Conservation (phyloP, 1,140 invertebrate genomes). For the Drosophila simulans region DNA sequence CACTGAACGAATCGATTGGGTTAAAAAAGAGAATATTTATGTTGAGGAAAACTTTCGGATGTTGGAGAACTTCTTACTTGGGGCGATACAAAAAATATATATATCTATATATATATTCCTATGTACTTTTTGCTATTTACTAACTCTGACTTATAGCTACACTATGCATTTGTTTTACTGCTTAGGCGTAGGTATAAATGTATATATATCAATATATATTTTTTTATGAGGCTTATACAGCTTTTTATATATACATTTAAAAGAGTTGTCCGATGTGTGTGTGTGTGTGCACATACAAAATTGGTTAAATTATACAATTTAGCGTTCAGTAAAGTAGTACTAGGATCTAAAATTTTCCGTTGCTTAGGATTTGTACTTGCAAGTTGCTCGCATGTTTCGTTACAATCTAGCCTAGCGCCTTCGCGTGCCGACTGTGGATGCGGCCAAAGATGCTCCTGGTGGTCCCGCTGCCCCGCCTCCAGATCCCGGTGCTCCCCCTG, state of each 20-base stretch:
- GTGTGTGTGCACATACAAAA: conserved; percentile 31
- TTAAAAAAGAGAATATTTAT: background rate
- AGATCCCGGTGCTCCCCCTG: background rate
- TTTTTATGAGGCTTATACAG: conserved; percentile 11
- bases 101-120: conserved; percentile 6
- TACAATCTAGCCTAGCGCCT: conserved; percentile 19
- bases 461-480: conserved; percentile 5
- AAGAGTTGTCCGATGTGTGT: conserved; percentile 5
- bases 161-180: conserved; percentile 31
- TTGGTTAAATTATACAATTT: conserved; percentile 2
- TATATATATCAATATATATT: background rate
- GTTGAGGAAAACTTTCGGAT: conserved; percentile 4
- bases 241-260: conserved; percentile 26
- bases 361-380: conserved; percentile 58
- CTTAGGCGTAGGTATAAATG: conserved; percentile 17
- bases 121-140: conserved; percentile 3
- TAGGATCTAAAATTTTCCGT: conserved; percentile 32
- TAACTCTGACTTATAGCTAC: conserved; percentile 21
- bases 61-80: conserved; percentile 14
- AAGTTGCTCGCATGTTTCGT: conserved; percentile 33
- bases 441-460: background rate
- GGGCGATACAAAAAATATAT: conserved; percentile 32
- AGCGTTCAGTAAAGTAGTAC: conserved; percentile 11
- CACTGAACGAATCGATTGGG: background rate
- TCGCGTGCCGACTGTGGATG: conserved; percentile 15